Conservation (phyloP, 2,888 invertebrate species). For the Spisula subtruncata region DNA sequence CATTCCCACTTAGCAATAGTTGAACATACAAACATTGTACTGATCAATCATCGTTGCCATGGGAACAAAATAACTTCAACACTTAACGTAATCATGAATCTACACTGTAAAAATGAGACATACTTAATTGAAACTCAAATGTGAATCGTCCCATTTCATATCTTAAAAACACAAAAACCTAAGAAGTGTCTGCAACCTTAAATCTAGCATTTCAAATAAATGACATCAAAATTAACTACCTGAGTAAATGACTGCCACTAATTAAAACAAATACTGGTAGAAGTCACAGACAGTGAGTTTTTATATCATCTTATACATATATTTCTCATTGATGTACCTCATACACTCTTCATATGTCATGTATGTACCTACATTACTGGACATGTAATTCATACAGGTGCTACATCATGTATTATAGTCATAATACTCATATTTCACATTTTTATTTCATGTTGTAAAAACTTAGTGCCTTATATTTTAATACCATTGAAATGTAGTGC, state of each 20-base stretch:
- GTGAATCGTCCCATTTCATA: not conserved
- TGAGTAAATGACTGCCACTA: too few relatives aligned
- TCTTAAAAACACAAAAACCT: not conserved
- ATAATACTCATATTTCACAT: not conserved
- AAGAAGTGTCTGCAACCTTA: not conserved
- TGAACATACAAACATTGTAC: not conserved
- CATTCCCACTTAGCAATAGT: not conserved
- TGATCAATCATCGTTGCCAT: not conserved
- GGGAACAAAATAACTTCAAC: not conserved
- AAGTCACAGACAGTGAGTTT: too few relatives aligned
- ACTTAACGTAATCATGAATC: not conserved
- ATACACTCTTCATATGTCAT: not conserved
- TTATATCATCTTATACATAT: too few relatives aligned
- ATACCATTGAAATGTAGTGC: not conserved
- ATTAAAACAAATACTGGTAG: too few relatives aligned
- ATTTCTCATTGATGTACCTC: too few relatives aligned
- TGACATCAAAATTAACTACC: too few relatives aligned
- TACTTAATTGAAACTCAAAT: not conserved
- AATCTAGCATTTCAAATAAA: too few relatives aligned
- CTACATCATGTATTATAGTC: not conserved
- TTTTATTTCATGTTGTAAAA: not conserved
- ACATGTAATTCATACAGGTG: too few relatives aligned
- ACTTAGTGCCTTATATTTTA: conserved; percentile 1
- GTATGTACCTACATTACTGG: not conserved
- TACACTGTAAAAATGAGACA: not conserved